Base-by-base conservation (phyloP, 2,113 vertebrate genomes). In the Eclectus roratus region DNA sequence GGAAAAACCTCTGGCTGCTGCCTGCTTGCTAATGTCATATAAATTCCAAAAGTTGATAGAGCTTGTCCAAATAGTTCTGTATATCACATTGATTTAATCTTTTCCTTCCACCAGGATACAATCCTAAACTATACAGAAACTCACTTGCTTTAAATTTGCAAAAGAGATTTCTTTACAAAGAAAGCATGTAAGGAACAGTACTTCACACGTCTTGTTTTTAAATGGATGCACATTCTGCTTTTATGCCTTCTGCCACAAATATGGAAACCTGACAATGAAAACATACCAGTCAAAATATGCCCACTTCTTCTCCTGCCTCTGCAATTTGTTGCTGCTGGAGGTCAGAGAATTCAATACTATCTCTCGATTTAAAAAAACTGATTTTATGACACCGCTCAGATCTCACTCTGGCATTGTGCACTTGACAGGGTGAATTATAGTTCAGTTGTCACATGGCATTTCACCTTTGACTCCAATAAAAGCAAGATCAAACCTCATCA, bases 391-490 rank as follows among this genome's bases (percentile, higher is more conserved):
- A 50, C 65, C 2, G 11, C 35, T 93, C 33, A 24, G 27, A 66
- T 86, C 70, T 49, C 53, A 49, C 9, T 71, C 24, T 20, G 29
- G 37, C 72, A 92, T 79, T 5, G 2, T 1, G 2, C 27, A 83
- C 52, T 81, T 95, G 44, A 91, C 52, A 41, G 16, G 11, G 37
- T 85, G 92, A 97, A 74, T 95, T 94, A 71, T 37, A 27, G 66
- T 58, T 91, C 95, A 70, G 24, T 53, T 92, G 25, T 82, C 78
- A 61, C 52, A 11, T 52, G 53, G 25, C 55, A 65, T 80, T 91
- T 92, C 87, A 77, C 63, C 74, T 89, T 41, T 96, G 37, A 47
- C 27, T 83, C 31, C 70, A 72, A 29, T 85, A 64, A 86, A 76
- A 74, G 15, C 29, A 72, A 58, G 61, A 89, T 83, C 70, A 93